Evolutionary conservation across 2,888 invertebrate species (phyloP).

Genomic region (Eledone cirrhosa): DNA sequence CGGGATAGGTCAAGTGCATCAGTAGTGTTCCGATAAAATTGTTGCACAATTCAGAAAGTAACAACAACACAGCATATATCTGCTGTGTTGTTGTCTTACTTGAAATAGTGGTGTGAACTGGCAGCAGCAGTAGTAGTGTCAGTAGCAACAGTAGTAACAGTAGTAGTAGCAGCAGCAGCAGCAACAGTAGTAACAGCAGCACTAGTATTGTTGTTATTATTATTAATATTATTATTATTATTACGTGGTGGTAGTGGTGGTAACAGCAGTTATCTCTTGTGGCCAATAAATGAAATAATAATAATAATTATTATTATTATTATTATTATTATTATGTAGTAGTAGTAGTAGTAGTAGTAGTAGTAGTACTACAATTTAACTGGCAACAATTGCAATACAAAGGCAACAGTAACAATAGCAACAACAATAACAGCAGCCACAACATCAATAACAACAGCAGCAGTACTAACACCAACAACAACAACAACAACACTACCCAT

Average conservation of each 20-base stretch:
- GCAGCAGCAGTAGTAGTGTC: neutral
- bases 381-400: neutral
- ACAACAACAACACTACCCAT: neutral
- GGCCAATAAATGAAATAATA: too few relatives aligned
- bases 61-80: too few relatives aligned
- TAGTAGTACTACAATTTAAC: too few relatives aligned
- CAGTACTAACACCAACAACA: too few relatives aligned
- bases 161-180: neutral
- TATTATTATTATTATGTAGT: too few relatives aligned
- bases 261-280: too few relatives aligned
- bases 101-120: neutral
- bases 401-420: neutral
- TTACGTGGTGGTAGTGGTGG: too few relatives aligned
- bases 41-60: neutral
- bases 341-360: neutral
- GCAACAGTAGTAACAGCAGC: neutral
- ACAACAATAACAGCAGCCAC: neutral
- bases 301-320: too few relatives aligned
- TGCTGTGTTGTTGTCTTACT: too few relatives aligned
- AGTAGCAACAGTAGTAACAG: neutral
- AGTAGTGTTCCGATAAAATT: constrained; percentile 18
- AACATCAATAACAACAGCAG: neutral
- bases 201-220: too few relatives aligned
- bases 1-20: constrained; percentile 15
- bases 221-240: too few relatives aligned